phyloP scores from a whole-genome alignment of 2,888 invertebrate species.

The Eristalis pertinax region DNA sequence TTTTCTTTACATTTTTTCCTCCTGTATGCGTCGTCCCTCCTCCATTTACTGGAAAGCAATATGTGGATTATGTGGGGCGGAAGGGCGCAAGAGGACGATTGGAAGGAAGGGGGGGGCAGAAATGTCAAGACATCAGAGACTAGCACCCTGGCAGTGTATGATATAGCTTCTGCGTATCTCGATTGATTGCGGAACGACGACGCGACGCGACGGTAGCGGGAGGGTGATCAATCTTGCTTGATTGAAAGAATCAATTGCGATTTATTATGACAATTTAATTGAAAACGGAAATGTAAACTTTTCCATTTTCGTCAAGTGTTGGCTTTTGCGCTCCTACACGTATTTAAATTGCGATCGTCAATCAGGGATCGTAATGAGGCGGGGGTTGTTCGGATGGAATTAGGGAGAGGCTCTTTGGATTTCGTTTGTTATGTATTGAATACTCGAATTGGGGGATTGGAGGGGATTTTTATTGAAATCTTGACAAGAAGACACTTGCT shows the following conservation, averaged over 20 bases:
- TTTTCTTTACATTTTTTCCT: neutral
- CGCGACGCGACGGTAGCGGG: conserved; percentile 22
- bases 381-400: neutral
- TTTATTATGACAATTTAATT: conserved; percentile 70
- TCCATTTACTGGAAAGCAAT: conserved; percentile 39
- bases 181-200: conserved; percentile 34
- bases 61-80: conserved; percentile 44
- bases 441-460: neutral
- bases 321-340: neutral
- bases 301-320: conserved; percentile 16
- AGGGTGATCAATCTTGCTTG: conserved; percentile 65
- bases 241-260: conserved; percentile 69
- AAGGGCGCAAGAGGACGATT: neutral
- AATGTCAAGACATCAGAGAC: conserved; percentile 54
- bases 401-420: neutral
- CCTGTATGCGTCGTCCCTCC: neutral
- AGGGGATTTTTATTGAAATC: neutral
- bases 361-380: neutral
- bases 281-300: conserved; percentile 54
- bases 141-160: conserved; percentile 35
- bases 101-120: conserved; percentile 4
- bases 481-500: neutral
- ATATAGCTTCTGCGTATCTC: conserved; percentile 3
- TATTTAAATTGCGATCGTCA: conserved; percentile 11
- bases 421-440: neutral